Percentiles rank a stretch among this genome's conserved stretches.
phyloP scores from a whole-genome alignment of 92 coral and sea anemone genomes.

The Ricordea florida region DNA sequence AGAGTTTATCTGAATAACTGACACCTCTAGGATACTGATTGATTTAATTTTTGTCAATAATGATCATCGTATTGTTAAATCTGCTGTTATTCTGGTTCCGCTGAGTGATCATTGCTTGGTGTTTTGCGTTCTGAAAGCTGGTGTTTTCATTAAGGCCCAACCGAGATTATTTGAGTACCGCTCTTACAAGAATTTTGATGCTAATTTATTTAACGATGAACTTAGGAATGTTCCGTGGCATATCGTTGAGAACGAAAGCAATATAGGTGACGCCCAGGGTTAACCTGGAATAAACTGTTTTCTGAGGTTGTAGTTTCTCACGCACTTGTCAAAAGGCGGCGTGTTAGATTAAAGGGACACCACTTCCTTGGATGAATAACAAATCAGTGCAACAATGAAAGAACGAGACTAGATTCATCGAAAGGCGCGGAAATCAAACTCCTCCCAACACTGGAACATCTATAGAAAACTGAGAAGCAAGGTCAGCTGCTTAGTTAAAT shows the following conservation, averaged over 20 bases:
- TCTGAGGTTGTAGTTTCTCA: too few relatives aligned
- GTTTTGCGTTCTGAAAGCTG: conserved; percentile 33
- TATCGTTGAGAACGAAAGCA: conserved; percentile 19
- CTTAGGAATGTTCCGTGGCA: conserved; percentile 54
- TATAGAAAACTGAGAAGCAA: too few relatives aligned
- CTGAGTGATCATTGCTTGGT: conserved; percentile 28
- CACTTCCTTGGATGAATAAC: too few relatives aligned
- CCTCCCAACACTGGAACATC: too few relatives aligned
- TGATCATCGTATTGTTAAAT: conserved; percentile 23
- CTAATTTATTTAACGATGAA: conserved; percentile 30
- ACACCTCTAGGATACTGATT: conserved; percentile 5
- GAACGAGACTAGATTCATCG: too few relatives aligned
- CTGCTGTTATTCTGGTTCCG: conserved; percentile 20
- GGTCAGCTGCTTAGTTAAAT: too few relatives aligned
- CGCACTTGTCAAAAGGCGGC: not conserved
- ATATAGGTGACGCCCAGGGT: conserved; percentile 8
- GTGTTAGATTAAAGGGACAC: not conserved
- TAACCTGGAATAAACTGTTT: conserved; percentile 30
- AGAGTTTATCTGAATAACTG: too few relatives aligned
- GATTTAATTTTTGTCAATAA: not conserved
- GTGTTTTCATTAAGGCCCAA: conserved; percentile 24
- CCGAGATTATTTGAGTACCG: conserved; percentile 40
- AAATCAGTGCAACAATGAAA: too few relatives aligned
- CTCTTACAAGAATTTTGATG: too few relatives aligned
- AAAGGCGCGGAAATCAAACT: too few relatives aligned